phyloP scores from a whole-genome alignment of 2,113 vertebrate genomes.

The Chrysochloris asiatica region DNA sequence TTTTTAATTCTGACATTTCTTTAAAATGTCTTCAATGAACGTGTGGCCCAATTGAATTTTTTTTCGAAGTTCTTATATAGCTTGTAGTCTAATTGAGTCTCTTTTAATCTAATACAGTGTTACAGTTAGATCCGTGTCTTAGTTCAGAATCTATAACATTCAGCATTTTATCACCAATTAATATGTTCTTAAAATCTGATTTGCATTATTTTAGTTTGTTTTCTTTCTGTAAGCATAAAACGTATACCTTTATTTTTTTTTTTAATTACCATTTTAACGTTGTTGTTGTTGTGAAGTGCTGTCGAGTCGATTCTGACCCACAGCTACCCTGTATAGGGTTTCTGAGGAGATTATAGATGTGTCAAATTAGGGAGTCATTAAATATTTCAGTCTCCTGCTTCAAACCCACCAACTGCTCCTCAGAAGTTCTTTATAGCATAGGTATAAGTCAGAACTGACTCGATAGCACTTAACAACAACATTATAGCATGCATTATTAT shows the following conservation, averaged over 20 bases:
- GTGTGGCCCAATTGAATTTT: background rate
- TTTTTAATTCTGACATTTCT: background rate
- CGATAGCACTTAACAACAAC: no score
- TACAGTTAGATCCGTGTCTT: background rate
- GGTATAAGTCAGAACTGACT: no score
- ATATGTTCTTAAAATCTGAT: background rate
- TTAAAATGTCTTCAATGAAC: no score
- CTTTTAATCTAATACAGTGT: background rate
- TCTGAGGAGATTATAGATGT: no score
- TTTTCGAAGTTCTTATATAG: background rate
- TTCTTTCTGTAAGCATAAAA: background rate
- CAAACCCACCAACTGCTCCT: no score
- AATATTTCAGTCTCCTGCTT: background rate
- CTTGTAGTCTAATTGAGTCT: background rate
- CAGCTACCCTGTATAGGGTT: no score
- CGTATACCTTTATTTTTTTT: background rate
- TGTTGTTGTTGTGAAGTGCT: no score
- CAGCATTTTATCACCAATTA: background rate
- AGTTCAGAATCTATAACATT: background rate
- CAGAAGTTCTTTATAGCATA: no score
- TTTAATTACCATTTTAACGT: background rate
- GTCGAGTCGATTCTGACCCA: no score
- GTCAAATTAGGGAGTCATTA: background rate
- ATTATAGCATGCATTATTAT: no score
- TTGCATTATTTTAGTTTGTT: background rate